Evolutionary conservation across 2,113 vertebrate species (phyloP).

Genomic region (Oncorhynchus masou): DNA sequence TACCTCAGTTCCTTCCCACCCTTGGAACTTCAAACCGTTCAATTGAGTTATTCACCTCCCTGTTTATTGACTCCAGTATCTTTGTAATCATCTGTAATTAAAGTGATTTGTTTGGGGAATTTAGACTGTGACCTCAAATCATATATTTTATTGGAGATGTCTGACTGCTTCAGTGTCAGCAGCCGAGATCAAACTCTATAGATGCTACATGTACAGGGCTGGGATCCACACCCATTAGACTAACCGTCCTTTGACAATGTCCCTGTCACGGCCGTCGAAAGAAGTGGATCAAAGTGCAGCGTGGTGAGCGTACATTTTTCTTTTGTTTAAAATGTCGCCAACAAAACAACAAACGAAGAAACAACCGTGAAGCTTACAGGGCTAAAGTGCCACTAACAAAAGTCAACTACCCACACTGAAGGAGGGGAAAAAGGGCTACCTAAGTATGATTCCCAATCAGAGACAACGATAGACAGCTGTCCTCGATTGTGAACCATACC

Average conservation of each 20-base stretch:
- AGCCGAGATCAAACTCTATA: not conserved
- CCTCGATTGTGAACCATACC: too few relatives aligned
- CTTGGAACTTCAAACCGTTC: not conserved
- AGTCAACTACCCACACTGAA: too few relatives aligned
- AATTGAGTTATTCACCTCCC: not conserved
- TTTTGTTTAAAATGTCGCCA: too few relatives aligned
- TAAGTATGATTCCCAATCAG: too few relatives aligned
- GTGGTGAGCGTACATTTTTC: too few relatives aligned
- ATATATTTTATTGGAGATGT: not conserved
- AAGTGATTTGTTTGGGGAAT: not conserved
- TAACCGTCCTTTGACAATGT: not conserved
- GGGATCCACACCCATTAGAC: not conserved
- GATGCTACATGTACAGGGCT: not conserved
- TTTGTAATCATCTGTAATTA: not conserved
- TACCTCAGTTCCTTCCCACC: not conserved
- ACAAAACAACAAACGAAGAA: too few relatives aligned
- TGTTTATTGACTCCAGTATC: not conserved
- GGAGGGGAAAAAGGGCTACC: too few relatives aligned
- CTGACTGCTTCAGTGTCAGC: not conserved
- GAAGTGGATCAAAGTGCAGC: too few relatives aligned
- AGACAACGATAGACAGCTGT: too few relatives aligned
- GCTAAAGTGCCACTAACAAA: too few relatives aligned
- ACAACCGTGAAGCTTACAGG: too few relatives aligned
- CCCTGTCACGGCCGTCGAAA: too few relatives aligned
- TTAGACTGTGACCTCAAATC: not conserved